Percentiles rank a stretch among this genome's conserved stretches.
These are phyloP conservation scores for Nothobranchius furzeri DNA, from an alignment of 2,113 vertebrate genomes.

Conservation along the genomic window DNA sequence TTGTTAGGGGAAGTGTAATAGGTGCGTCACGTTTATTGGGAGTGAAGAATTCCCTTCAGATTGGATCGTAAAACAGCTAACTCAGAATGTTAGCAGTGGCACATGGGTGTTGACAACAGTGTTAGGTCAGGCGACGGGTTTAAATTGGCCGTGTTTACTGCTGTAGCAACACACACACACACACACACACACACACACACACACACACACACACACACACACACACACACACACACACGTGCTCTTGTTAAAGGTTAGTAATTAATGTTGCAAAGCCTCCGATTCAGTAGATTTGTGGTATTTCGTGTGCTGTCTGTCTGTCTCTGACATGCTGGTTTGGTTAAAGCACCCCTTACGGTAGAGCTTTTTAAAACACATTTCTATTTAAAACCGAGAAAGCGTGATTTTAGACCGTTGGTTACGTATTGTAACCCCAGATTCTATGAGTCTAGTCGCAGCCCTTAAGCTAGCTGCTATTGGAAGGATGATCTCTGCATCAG, in stretches of 20 bases:
- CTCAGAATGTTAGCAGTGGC: slow-evolving; percentile 29
- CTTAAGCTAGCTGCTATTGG: too few species aligned
- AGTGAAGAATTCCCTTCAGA: fast-evolving
- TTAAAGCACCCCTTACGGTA: too few species aligned
- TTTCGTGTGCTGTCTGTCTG: background rate
- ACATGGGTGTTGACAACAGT: slow-evolving; percentile 33
- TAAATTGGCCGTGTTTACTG: background rate
- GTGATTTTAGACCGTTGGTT: too few species aligned
- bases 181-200: too few species aligned
- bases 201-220: too few species aligned
- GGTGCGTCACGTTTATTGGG: fast-evolving
- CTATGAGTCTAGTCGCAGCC: too few species aligned
- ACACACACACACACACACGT: too few species aligned
- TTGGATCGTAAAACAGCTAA: background rate
- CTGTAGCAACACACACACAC: background rate
- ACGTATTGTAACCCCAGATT: too few species aligned
- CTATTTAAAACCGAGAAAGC: too few species aligned
- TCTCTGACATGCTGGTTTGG: background rate
- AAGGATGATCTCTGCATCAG: too few species aligned
- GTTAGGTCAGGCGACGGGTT: slow-evolving; percentile 32
- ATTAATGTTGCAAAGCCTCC: background rate
- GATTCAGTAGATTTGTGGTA: background rate
- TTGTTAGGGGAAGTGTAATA: fast-evolving
- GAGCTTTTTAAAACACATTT: too few species aligned
- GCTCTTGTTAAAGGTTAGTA: background rate